A percentile compares a stretch with the other conserved stretches of the same genome.
Conservation (phyloP, 2,113 vertebrate species). For the Colius striatus region DNA sequence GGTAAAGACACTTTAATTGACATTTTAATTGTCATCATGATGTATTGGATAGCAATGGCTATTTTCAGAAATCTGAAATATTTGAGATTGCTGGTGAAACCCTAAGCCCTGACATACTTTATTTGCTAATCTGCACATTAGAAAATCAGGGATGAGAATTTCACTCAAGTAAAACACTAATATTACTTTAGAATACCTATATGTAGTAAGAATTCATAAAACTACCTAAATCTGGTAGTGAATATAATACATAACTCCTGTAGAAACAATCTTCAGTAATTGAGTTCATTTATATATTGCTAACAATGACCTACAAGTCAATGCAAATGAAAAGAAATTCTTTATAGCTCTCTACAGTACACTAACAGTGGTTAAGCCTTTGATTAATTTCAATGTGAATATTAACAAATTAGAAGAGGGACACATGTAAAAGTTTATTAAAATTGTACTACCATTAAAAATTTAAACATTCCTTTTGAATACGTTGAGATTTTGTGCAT, state of each 20-base stretch:
- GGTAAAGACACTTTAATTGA: no score
- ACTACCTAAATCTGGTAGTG: background rate
- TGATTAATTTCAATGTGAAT: background rate
- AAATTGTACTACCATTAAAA: background rate
- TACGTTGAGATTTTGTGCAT: background rate
- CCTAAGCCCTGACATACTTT: background rate
- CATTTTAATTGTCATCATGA: background rate
- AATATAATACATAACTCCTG: background rate
- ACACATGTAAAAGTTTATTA: background rate
- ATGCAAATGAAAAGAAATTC: background rate
- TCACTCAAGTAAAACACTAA: background rate
- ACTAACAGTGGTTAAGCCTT: background rate
- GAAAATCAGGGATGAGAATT: background rate
- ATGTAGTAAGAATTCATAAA: background rate
- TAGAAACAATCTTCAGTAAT: background rate
- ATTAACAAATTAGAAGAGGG: background rate
- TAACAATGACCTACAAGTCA: background rate
- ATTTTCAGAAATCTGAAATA: background rate
- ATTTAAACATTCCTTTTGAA: background rate
- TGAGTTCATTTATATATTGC: background rate
- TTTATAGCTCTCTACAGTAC: background rate
- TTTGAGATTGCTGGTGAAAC: background rate
- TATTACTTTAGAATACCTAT: background rate
- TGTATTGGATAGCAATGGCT: background rate
- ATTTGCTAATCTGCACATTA: background rate